Conservation (phyloP, 2,113 vertebrate genomes). For the Lophotis ruficrista region DNA sequence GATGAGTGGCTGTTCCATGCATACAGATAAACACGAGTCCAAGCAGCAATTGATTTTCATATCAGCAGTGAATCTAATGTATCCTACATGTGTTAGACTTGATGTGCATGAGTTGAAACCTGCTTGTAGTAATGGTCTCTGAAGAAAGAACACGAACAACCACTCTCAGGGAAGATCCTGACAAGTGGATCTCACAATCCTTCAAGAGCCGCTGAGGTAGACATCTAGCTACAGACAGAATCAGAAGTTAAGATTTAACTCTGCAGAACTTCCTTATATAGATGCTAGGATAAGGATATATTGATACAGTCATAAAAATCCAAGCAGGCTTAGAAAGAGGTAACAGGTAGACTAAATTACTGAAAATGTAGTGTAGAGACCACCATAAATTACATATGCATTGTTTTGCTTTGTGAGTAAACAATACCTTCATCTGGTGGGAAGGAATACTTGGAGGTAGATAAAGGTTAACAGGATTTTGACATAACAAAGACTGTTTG, state of each 20-base stretch:
- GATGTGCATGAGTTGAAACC: not conserved
- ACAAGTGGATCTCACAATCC: not conserved
- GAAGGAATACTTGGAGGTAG: not conserved
- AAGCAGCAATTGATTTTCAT: conserved; percentile 4
- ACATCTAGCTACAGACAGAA: not conserved
- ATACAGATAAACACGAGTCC: not conserved
- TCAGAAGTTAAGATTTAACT: not conserved
- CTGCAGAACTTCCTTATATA: not conserved
- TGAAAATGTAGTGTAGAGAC: not conserved
- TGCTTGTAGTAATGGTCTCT: not conserved
- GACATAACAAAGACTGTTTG: not conserved
- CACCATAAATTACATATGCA: not conserved
- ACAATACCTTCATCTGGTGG: not conserved
- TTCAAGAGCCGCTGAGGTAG: not conserved
- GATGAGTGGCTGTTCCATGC: not conserved
- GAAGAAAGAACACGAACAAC: not conserved
- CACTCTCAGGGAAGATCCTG: not conserved
- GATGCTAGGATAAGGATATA: not conserved
- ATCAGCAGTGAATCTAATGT: not conserved
- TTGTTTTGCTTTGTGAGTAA: not conserved
- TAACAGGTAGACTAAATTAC: not conserved
- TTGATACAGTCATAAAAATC: not conserved
- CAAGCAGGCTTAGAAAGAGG: not conserved
- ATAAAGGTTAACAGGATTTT: not conserved
- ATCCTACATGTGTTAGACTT: not conserved